phyloP scores from a whole-genome alignment of 92 coral and sea anemone genomes.

The Zoanthus sociatus region DNA sequence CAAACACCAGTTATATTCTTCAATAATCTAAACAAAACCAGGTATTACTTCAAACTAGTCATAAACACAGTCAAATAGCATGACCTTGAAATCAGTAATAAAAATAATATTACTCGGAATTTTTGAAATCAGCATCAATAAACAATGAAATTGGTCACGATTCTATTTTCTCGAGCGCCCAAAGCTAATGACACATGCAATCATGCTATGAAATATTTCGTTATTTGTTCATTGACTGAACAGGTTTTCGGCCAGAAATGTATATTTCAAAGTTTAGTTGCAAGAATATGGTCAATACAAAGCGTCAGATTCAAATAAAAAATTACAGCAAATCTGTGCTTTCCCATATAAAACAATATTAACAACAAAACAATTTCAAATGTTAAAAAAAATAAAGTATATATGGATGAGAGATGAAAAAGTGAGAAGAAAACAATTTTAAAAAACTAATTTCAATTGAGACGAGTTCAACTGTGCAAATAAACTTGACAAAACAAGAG shows the following conservation, averaged over 20 bases:
- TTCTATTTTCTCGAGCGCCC: background rate
- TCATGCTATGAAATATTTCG: background rate
- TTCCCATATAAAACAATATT: background rate
- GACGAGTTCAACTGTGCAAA: background rate
- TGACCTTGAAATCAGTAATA: background rate
- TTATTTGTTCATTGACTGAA: background rate
- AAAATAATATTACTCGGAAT: background rate
- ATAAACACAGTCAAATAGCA: background rate
- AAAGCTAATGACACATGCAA: background rate
- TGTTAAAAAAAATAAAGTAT: background rate
- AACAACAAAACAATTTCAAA: background rate
- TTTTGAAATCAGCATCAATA: background rate
- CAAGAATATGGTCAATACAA: background rate
- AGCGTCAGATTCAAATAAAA: background rate
- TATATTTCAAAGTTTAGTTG: background rate
- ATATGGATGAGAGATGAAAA: background rate
- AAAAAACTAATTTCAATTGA: background rate
- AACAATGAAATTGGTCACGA: background rate
- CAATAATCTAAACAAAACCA: conserved; percentile 13
- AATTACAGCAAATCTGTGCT: background rate
- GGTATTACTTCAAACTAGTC: background rate
- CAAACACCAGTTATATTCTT: background rate
- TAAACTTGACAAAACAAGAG: background rate
- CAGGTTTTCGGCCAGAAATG: background rate
- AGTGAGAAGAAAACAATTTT: background rate